phyloP scores from a whole-genome alignment of 2,113 vertebrate genomes.

The Aptenodytes patagonicus region DNA sequence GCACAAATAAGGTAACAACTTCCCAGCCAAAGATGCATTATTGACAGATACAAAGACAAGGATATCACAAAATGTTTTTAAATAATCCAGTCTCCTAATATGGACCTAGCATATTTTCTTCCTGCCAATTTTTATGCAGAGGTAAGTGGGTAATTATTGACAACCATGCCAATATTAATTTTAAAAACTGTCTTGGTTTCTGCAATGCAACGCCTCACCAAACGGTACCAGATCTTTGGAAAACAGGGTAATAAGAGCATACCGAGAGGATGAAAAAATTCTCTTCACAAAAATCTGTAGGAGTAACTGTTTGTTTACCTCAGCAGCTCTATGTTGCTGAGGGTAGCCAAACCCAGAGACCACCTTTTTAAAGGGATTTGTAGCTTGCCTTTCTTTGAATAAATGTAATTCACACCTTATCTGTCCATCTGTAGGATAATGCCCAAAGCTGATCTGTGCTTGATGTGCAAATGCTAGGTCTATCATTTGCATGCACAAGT shows the following conservation, averaged over 20 bases:
- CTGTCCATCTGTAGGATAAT: conserved; percentile 45
- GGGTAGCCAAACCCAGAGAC: not conserved
- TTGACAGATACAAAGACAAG: not conserved
- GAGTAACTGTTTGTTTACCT: not conserved
- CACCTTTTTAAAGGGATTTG: not conserved
- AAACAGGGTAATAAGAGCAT: not conserved
- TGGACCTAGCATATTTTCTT: not conserved
- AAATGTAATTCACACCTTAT: conserved; percentile 9
- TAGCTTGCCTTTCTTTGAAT: not conserved
- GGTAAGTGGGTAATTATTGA: not conserved
- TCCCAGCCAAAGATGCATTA: not conserved
- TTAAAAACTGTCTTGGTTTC: not conserved
- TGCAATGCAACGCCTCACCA: not conserved
- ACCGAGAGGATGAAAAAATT: not conserved
- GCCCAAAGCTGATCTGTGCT: not conserved
- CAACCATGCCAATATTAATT: not conserved
- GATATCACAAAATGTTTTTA: not conserved
- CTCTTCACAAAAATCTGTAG: not conserved
- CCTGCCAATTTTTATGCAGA: not conserved
- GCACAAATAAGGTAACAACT: not conserved
- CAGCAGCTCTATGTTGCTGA: not conserved
- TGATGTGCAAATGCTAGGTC: conserved; percentile 35
- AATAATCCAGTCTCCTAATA: not conserved
- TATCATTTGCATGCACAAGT: conserved; percentile 44
- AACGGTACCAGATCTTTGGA: not conserved